These are phyloP conservation scores for Botrylloides violaceus DNA, from an alignment of 23 tunicate genomes.

Conservation along the genomic window DNA sequence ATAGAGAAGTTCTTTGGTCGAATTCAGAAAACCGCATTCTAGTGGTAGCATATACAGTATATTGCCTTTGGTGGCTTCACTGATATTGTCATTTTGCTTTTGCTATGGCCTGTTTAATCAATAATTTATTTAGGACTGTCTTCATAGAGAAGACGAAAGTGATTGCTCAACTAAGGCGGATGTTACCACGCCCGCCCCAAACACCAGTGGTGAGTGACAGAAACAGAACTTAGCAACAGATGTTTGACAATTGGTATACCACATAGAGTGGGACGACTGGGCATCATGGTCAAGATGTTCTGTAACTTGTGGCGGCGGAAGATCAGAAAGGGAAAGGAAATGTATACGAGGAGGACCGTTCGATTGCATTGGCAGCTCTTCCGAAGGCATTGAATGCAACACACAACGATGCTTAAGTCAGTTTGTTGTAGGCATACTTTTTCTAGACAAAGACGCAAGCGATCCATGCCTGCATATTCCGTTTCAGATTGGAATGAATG, in stretches of 20 bases:
- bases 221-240: too few relatives aligned
- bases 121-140: constrained; percentile 41
- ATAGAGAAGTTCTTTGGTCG: too few relatives aligned
- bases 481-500: constrained; percentile 27
- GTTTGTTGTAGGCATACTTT: background rate
- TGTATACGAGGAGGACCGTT: constrained; percentile 29
- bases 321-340: background rate
- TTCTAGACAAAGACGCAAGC: background rate
- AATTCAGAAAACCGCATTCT: too few relatives aligned
- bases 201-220: background rate
- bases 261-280: constrained; percentile 23
- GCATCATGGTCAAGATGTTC: constrained; percentile 11
- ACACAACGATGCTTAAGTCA: constrained; percentile 25
- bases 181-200: background rate
- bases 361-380: constrained; percentile 23
- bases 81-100: too few relatives aligned
- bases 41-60: too few relatives aligned
- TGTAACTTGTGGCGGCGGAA: constrained; percentile 25
- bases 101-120: too few relatives aligned
- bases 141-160: constrained; percentile 34
- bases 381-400: constrained; percentile 29
- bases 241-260: too few relatives aligned
- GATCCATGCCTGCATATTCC: background rate
- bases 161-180: constrained; percentile 3
- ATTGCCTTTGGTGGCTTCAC: too few relatives aligned